Evolutionary conservation across 2,888 invertebrate species (phyloP).

Genomic region (Empis stercorea): DNA sequence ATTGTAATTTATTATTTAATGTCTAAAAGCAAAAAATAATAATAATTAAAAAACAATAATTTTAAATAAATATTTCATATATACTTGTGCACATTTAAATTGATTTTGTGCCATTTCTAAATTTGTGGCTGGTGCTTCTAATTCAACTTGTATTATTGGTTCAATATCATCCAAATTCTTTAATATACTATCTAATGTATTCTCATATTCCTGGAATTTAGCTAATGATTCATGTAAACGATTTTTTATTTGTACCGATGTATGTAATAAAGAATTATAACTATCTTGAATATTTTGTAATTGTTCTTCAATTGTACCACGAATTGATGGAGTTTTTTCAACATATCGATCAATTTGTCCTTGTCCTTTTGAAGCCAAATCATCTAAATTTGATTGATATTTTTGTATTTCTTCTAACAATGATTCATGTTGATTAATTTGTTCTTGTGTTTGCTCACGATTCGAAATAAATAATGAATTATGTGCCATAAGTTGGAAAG

Average conservation of each 20-base stretch:
- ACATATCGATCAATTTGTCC: conserved; percentile 73
- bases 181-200: conserved; percentile 74
- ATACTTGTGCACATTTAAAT: conserved; percentile 56
- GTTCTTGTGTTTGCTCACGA: conserved; percentile 80
- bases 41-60: conserved; percentile 2
- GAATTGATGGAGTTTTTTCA: conserved; percentile 54
- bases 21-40: conserved; percentile 24
- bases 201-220: conserved; percentile 89
- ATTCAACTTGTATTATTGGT: conserved; percentile 56
- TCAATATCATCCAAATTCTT: conserved; percentile 69
- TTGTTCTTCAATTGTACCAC: conserved; percentile 70
- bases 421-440: conserved; percentile 75
- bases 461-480: conserved; percentile 87
- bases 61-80: not conserved
- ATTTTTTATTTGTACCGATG: conserved; percentile 81
- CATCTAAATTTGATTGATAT: conserved; percentile 68
- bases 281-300: conserved; percentile 85
- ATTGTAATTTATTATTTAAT: conserved; percentile 79
- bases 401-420: conserved; percentile 66
- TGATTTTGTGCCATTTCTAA: conserved; percentile 58
- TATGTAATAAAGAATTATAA: conserved; percentile 76
- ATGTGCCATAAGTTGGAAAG: conserved; percentile 91
- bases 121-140: conserved; percentile 61
- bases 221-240: conserved; percentile 75
- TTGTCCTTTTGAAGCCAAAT: conserved; percentile 69